Percentiles rank a stretch among this genome's conserved stretches.
Evolutionary conservation across 2,113 vertebrate genomes (phyloP).

Genomic region (Elaphurus davidianus): DNA sequence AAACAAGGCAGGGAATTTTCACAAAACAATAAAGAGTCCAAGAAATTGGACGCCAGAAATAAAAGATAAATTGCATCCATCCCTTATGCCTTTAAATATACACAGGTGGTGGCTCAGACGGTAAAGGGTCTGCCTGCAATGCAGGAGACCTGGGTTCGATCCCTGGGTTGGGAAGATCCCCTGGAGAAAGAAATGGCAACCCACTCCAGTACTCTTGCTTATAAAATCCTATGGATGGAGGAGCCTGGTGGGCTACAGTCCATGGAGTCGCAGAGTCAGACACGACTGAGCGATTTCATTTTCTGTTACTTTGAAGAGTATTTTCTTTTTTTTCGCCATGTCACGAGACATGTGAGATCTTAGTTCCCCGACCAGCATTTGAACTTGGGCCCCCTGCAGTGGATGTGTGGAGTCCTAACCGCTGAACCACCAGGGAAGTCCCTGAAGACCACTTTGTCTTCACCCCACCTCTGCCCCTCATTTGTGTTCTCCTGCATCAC

Average conservation of each 20-base stretch:
- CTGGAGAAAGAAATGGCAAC: background rate
- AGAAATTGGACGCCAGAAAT: background rate
- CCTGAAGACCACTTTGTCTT: background rate
- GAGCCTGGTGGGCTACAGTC: background rate
- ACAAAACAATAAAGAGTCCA: background rate
- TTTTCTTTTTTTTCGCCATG: background rate
- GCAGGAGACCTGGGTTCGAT: background rate
- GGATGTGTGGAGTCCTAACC: background rate
- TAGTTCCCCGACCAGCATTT: background rate
- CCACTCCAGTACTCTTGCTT: background rate
- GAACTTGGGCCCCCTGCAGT: background rate
- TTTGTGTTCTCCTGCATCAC: background rate
- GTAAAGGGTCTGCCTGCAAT: background rate
- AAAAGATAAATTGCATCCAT: background rate
- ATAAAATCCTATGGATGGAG: background rate
- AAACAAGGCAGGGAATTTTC: background rate
- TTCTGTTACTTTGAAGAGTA: background rate
- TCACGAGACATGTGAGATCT: background rate
- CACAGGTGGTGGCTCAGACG: background rate
- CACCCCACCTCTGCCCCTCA: background rate
- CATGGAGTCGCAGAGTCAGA: background rate
- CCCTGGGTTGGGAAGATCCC: background rate
- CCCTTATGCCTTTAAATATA: background rate
- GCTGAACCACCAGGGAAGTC: background rate
- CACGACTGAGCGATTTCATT: background rate